phyloP scores from a whole-genome alignment of 2,797 vertebrate species.

The Tapera naevia region DNA sequence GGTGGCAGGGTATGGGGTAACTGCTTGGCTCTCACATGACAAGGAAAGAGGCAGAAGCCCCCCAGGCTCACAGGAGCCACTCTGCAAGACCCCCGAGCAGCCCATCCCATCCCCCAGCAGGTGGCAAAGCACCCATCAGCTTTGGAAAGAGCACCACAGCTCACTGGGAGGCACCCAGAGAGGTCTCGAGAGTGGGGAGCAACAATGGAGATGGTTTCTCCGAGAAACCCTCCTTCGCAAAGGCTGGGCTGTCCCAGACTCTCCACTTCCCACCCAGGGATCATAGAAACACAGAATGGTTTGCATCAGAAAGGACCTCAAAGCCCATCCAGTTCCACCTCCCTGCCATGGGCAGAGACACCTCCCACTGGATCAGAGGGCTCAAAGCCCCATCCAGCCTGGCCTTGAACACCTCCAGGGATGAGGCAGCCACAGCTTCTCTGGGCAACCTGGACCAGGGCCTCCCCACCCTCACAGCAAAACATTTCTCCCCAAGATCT shows the following conservation, averaged over 20 bases:
- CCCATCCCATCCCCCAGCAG: neutral
- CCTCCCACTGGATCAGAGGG: no score
- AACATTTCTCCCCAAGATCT: no score
- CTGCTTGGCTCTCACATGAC: neutral
- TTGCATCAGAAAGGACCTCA: no score
- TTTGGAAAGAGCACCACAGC: neutral
- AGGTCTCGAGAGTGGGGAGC: neutral
- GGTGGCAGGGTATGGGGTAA: neutral
- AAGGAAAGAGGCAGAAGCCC: rapidly evolving
- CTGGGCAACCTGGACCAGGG: no score
- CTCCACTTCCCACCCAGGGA: neutral
- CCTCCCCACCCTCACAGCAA: no score
- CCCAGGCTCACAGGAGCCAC: neutral
- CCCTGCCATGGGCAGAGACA: no score
- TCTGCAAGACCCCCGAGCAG: neutral
- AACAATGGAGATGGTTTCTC: neutral
- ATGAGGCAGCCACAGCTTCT: no score
- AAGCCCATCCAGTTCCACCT: no score
- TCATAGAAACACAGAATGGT: no score
- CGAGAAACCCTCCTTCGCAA: rapidly evolving
- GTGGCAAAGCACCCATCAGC: neutral
- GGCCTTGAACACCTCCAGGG: no score
- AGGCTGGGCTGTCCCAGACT: neutral
- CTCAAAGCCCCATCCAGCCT: no score
- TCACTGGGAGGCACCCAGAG: neutral